Base-by-base conservation (phyloP, 2,797 vertebrate species). In the Lutjanus campechanus region DNA sequence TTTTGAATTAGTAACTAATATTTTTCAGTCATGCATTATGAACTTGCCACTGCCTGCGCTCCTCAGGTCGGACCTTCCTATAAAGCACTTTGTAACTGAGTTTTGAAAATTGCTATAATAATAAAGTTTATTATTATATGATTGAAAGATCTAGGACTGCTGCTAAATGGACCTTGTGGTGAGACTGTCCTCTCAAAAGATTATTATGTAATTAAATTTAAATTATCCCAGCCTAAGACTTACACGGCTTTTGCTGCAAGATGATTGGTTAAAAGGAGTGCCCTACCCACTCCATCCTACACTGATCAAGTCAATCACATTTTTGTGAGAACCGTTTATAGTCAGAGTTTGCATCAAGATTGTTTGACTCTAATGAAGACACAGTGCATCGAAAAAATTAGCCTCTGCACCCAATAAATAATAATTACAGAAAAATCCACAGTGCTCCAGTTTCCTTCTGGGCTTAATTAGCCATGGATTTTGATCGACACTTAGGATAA, bases 391-490 rank as follows among this genome's bases (percentile, higher is more conserved):
- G 1, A 51, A 29, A 22, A 69, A 66, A 61, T 50, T 2, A 15
- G 20, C 36, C 20, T 16, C 60, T 50, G 60, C 63, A 56, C 13
- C 22, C 69, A 67, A 70, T 81, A 83, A 81, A 82, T 84, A 80
- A 77, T 77, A 59, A 86, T 85, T 83, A 85, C 49, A 41, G 60
- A 61, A 64, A 66, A 66, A 73, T 44, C 20, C 50, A 25, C 25
- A 71, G 20, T n/a, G 16, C 50, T 77, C 47, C 17, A 55, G 44
- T 72, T 84, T 64, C 55, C 59, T 76, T 66, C 59, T 66, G 67
- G 65, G 60, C 63, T 75, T 77, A 81, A 83, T 83, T 69, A 74
- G 58, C 41, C 59, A 19, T 69, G 54, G 70, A 56, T 79, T 74
- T 69, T 73, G 69, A 83, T 82, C 29, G 43, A 73, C 71, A 61